Percentiles rank a stretch among this genome's conserved stretches.
phyloP scores from a whole-genome alignment of 2,888 invertebrate species.

The Chironomus riparius region DNA sequence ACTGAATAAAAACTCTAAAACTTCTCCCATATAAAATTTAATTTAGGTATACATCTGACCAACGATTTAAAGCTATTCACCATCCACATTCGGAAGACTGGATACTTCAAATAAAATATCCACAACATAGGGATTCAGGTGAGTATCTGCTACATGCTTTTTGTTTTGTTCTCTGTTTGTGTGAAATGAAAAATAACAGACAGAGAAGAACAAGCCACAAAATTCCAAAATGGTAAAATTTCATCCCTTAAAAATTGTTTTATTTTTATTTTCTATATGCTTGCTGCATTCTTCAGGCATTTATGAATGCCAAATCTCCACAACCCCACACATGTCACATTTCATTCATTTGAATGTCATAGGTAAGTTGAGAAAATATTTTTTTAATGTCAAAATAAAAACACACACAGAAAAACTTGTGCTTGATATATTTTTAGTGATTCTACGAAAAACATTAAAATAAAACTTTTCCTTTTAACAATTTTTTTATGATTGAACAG shows the following conservation, averaged over 20 bases:
- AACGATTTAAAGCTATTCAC: constrained; percentile 80
- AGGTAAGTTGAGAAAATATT: constrained; percentile 52
- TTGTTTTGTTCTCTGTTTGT: background rate
- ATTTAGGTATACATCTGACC: constrained; percentile 65
- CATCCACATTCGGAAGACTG: constrained; percentile 81
- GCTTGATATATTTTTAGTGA: too few relatives aligned
- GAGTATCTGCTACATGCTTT: background rate
- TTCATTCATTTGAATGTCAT: constrained; percentile 84
- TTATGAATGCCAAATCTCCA: constrained; percentile 91
- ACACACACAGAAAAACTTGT: too few relatives aligned
- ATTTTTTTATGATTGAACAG: too few relatives aligned
- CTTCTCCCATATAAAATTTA: background rate
- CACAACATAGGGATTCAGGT: constrained; percentile 72
- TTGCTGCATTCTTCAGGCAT: constrained; percentile 47
- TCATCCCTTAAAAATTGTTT: background rate
- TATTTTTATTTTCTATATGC: background rate
- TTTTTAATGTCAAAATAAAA: background rate
- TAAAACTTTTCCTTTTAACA: too few relatives aligned
- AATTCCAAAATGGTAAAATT: background rate
- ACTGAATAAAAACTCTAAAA: background rate
- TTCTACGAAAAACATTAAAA: too few relatives aligned
- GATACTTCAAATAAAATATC: constrained; percentile 86
- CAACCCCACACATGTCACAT: constrained; percentile 87
- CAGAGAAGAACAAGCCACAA: background rate
- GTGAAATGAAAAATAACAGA: background rate